Percentiles rank a stretch among this genome's conserved stretches.
Conservation (phyloP, 2,113 vertebrate genomes). For the Salvator merianae region DNA sequence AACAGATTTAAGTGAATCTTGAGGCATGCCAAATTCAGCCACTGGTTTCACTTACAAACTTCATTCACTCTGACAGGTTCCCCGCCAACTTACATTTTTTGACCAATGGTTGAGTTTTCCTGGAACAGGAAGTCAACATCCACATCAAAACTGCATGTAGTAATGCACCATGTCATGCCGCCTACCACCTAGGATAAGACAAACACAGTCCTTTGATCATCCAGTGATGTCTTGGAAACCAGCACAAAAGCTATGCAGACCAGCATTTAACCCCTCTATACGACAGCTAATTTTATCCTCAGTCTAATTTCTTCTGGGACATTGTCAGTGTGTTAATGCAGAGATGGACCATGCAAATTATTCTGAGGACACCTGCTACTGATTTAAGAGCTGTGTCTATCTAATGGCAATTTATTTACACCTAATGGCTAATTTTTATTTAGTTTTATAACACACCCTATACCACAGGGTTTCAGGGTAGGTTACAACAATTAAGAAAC, state of each 20-base stretch:
- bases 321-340: neutral
- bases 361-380: neutral
- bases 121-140: conserved; percentile 97
- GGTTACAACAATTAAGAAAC: too few relatives aligned
- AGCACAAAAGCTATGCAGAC: neutral
- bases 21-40: neutral
- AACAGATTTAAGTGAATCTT: neutral
- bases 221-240: neutral
- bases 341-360: neutral
- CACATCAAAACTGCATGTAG: conserved; percentile 94
- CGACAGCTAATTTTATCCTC: too few relatives aligned
- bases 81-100: conserved; percentile 90
- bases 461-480: too few relatives aligned
- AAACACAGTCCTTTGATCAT: conserved; percentile 26
- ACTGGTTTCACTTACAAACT: neutral
- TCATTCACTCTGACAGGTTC: neutral
- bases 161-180: conserved; percentile 99
- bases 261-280: too few relatives aligned
- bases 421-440: too few relatives aligned
- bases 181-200: conserved; percentile 88
- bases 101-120: conserved; percentile 98
- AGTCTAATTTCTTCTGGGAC: neutral
- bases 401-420: neutral
- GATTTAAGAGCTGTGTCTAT: too few relatives aligned
- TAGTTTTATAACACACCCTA: too few relatives aligned